Evolutionary conservation across 1,140 invertebrate genomes (phyloP).

Genomic region (Psilanteris sp.): DNA sequence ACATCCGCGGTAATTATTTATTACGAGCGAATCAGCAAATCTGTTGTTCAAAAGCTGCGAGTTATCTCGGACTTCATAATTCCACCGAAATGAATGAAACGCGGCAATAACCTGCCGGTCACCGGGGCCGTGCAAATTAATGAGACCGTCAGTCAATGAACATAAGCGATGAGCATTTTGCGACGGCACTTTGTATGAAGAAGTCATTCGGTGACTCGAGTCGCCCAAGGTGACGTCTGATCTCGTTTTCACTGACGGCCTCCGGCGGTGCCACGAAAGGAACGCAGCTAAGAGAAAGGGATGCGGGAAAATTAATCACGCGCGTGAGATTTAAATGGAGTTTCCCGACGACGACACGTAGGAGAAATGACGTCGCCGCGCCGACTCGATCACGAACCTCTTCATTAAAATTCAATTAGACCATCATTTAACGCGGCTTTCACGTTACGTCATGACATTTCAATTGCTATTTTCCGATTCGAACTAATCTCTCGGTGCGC

Average conservation of each 20-base stretch:
- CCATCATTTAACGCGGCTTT: conserved; percentile 35
- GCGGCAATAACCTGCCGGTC: neutral
- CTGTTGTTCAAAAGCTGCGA: no score
- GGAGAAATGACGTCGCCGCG: conserved; percentile 34
- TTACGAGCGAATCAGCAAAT: neutral
- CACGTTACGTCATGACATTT: conserved; percentile 35
- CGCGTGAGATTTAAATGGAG: conserved; percentile 60
- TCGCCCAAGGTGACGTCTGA: conserved; percentile 54
- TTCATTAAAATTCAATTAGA: conserved; percentile 54
- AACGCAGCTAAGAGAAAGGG: conserved; percentile 48
- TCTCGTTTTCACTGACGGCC: conserved; percentile 55
- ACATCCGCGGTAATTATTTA: conserved; percentile 11
- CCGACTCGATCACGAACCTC: conserved; percentile 19
- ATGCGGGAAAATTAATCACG: conserved; percentile 56
- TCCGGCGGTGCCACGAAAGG: conserved; percentile 35
- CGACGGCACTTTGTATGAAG: conserved; percentile 37
- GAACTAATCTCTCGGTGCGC: no score
- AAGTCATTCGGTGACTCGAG: conserved; percentile 44
- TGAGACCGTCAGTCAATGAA: conserved; percentile 27
- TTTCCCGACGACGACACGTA: conserved; percentile 52
- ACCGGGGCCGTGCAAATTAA: conserved; percentile 13
- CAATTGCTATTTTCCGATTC: conserved; percentile 23
- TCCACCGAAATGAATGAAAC: conserved; percentile 8
- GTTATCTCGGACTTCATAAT: conserved; percentile 4
- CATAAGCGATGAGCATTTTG: conserved; percentile 37